Base-by-base conservation (phyloP, 1,140 invertebrate species). In the Drosophila kepulauana region DNA sequence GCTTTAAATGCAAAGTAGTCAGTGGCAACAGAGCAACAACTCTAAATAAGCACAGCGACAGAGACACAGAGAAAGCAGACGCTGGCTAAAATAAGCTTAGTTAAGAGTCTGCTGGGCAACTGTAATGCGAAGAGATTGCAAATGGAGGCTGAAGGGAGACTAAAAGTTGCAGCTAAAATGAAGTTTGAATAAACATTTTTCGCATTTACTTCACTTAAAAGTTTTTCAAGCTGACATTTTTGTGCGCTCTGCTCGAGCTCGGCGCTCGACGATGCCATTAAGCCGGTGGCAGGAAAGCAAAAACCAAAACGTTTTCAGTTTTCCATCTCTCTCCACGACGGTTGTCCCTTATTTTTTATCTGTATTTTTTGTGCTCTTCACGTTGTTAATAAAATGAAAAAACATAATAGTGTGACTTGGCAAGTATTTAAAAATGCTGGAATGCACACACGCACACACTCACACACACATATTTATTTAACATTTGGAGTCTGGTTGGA, bases 171-270 rank as follows among this genome's bases (percentile, higher is more conserved):
- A 78, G 70, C 74, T 87, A 78, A 88, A 88, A 86, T 80, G 80
- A 88, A 88, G 84, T 88, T 88, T 88, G 84, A 88, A 88, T 88
- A 88, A 88, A 88, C 84, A 88, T 88, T 88, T 89, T 89, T 85
- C 84, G 85, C 84, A 89, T 88, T 88, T 88, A 88, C 84, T 88
- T 88, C 78, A 88, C 84, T 88, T 88, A 88, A 88, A 88, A 88
- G 78, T 89, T 88, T 80, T 81, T 80, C 76, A 65, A 79, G 80
- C 82, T 72, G 80, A 88, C 78, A 87, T 84, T 88, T 80, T 69
- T 66, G 73, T 72, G 58, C 56, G 46, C 61, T 66, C 15, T 72
- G 76, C 20, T 25, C 20, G 20, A 25, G 20, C 20, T 25, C 3
- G 20, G 20, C 20, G 20, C 20, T 25, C 20, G 20, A 25, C 68